phyloP scores from a whole-genome alignment of 2,797 vertebrate genomes.

The Lateolabrax maculatus region DNA sequence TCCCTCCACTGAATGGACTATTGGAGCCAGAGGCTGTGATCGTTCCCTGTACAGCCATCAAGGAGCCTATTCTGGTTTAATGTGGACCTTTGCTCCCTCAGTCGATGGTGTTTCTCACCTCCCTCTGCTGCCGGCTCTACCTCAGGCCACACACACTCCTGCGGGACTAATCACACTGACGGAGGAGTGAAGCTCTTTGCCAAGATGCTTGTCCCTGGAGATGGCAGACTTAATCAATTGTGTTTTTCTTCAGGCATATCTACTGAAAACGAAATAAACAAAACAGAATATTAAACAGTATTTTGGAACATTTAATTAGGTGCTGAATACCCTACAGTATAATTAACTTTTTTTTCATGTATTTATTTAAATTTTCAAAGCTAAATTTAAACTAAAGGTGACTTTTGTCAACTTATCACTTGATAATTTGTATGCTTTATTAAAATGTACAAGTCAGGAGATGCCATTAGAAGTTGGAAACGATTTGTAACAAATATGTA shows the following conservation, averaged over 20 bases:
- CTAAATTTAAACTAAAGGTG: neutral
- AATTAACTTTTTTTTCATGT: neutral
- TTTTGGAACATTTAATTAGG: slow-evolving; percentile 15
- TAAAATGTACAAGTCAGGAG: no score
- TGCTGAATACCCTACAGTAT: neutral
- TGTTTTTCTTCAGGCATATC: slow-evolving; percentile 56
- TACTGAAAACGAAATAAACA: slow-evolving; percentile 42
- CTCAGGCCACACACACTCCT: slow-evolving; percentile 52
- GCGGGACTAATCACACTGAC: slow-evolving; percentile 59
- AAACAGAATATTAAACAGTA: slow-evolving; percentile 16
- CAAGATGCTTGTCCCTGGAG: slow-evolving; percentile 52
- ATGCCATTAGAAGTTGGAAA: neutral
- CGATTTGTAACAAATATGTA: neutral
- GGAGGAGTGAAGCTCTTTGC: slow-evolving; percentile 41
- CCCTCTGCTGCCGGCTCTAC: slow-evolving; percentile 40
- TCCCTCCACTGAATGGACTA: slow-evolving; percentile 32
- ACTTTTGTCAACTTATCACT: no score
- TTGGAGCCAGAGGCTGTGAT: slow-evolving; percentile 57
- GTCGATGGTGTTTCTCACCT: slow-evolving; percentile 48
- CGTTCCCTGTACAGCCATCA: slow-evolving; percentile 42
- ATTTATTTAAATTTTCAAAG: neutral
- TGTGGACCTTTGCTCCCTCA: slow-evolving; percentile 43
- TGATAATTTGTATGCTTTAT: no score
- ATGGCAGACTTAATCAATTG: slow-evolving; percentile 54
- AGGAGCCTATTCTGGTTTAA: slow-evolving; percentile 45